These are phyloP conservation scores for Centropus unirufus DNA, from an alignment of 2,113 vertebrate species.

Conservation along the genomic window DNA sequence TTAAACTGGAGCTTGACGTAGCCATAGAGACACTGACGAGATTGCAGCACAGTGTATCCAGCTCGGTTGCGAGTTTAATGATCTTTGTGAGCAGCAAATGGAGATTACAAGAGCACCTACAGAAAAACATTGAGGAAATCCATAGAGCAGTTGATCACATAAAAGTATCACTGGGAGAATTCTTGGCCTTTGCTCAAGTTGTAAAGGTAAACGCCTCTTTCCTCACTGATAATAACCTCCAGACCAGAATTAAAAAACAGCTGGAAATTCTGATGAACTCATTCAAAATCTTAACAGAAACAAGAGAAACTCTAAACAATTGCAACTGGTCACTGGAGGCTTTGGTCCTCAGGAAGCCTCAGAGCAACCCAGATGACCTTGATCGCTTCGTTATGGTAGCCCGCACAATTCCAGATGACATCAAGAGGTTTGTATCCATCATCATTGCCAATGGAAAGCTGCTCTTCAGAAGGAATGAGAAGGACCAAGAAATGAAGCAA, in stretches of 20 bases:
- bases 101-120: slow-evolving; percentile 84
- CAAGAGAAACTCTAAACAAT: slow-evolving; percentile 77
- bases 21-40: slow-evolving; percentile 77
- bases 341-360: slow-evolving; percentile 79
- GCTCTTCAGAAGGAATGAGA: slow-evolving; percentile 81
- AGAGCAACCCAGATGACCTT: slow-evolving; percentile 83
- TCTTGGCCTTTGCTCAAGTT: slow-evolving; percentile 83
- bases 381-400: slow-evolving; percentile 93
- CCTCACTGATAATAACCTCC: slow-evolving; percentile 82
- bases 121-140: slow-evolving; percentile 83
- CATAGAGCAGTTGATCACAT: slow-evolving; percentile 77
- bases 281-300: slow-evolving; percentile 84
- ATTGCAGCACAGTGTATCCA: slow-evolving; percentile 83
- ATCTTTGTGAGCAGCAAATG: slow-evolving; percentile 91
- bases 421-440: slow-evolving; percentile 90
- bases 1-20: slow-evolving; percentile 79
- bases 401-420: slow-evolving; percentile 88
- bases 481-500: slow-evolving; percentile 59
- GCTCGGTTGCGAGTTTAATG: slow-evolving; percentile 83
- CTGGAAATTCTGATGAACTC: slow-evolving; percentile 84
- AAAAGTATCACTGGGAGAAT: slow-evolving; percentile 77
- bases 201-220: slow-evolving; percentile 76
- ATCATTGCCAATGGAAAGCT: slow-evolving; percentile 92
- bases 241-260: slow-evolving; percentile 85
- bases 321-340: slow-evolving; percentile 81